phyloP scores from a whole-genome alignment of 2,888 invertebrate genomes.

The Spisula solida region DNA sequence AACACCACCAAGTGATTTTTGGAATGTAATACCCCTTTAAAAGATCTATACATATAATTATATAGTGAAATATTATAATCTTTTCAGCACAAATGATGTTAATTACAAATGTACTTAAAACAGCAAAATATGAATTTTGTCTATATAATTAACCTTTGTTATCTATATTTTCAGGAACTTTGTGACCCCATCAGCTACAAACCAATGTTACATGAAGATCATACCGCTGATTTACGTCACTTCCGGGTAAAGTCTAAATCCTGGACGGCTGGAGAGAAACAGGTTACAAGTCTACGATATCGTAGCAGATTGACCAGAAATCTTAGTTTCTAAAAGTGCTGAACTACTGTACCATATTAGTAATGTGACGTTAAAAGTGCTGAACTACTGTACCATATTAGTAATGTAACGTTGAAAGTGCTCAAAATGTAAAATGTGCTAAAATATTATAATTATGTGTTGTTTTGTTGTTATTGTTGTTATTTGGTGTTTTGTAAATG shows the following conservation, averaged over 20 bases:
- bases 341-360: neutral
- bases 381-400: too few species aligned
- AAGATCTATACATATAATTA: too few species aligned
- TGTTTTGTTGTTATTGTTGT: too few species aligned
- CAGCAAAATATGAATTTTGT: too few species aligned
- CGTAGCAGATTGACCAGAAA: slow-evolving; percentile 35
- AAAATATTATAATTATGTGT: neutral
- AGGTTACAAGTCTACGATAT: slow-evolving; percentile 42
- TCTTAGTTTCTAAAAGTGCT: slow-evolving; percentile 29
- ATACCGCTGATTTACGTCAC: slow-evolving; percentile 91
- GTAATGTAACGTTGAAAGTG: neutral
- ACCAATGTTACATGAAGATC: slow-evolving; percentile 94
- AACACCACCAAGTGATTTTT: too few species aligned
- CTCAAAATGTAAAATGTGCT: neutral
- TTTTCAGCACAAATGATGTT: too few species aligned
- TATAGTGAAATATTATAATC: too few species aligned
- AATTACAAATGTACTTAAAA: too few species aligned
- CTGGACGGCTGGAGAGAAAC: slow-evolving; percentile 81
- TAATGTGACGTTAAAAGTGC: too few species aligned
- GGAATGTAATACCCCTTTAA: too few species aligned
- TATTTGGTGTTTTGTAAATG: neutral
- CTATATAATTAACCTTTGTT: neutral
- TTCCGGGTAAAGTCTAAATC: slow-evolving; percentile 93
- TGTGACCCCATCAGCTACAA: slow-evolving; percentile 93
- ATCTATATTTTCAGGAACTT: slow-evolving; percentile 84